Base-by-base conservation (phyloP, 2,797 vertebrate genomes). In the Pantherophis alleghaniensis region DNA sequence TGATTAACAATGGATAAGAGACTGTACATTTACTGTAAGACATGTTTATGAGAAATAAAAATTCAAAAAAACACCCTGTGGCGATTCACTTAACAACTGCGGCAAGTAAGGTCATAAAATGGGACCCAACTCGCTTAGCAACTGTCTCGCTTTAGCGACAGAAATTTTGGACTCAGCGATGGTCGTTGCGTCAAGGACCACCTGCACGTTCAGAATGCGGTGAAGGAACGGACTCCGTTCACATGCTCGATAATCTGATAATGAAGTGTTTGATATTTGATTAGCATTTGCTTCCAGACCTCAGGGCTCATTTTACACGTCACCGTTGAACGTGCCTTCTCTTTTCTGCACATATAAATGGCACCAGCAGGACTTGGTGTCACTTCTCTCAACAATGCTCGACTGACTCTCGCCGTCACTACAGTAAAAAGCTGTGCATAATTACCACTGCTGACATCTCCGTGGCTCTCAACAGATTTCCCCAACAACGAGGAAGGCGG, bases 211-310 rank as follows among this genome's bases (percentile, higher is more conserved):
- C 83, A 13, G 69, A 89, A 89, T 61, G 86, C 32, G 56, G 89
- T 94, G 93, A 60, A 63, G 90, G 93, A 93, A 92, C 57, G 74
- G 95, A 93, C 91, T 92, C 95, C n/a, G 32, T 86, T 91, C 90
- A 24, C 57, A 89, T 94, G 95, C 94, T 96, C 88, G 94, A 61
- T 96, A 93, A 93, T 95, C 95, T 94, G 66, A 90, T 96, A 96
- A 97, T 97, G 95, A 96, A 95, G 96, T 96, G 93, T 96, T 96
- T 94, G 93, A 96, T 93, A 96, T 95, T 96, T 93, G 94, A 96
- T 95, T 59, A 96, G 92, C 95, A 95, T 92, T 93, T 89, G 93
- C 94, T 92, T 94, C 91, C 91, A 95, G 96, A 92, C 94, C 95
- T 96, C 89, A 66, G 94, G 96, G 96, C 95, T 96, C 96, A 96